A percentile compares a stretch with the other conserved stretches of the same genome.
phyloP scores from a whole-genome alignment of 2,113 vertebrate genomes.

The Lontra canadensis region DNA sequence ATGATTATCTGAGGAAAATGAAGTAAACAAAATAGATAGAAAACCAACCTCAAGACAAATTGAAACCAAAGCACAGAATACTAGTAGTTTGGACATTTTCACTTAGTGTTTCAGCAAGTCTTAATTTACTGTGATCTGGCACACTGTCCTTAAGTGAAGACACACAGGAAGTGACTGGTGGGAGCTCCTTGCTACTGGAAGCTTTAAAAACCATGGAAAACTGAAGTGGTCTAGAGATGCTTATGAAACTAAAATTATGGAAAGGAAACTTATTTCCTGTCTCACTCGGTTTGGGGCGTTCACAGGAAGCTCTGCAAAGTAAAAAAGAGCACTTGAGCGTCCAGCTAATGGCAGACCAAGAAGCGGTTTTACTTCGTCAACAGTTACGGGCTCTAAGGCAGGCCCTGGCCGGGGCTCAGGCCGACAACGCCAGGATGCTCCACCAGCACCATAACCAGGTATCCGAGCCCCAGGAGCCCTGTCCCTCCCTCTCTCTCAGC shows the following conservation, averaged over 20 bases:
- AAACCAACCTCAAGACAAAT: not conserved
- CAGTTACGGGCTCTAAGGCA: constrained; percentile 81
- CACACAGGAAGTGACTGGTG: not conserved
- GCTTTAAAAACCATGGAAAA: not conserved
- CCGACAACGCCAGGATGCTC: constrained; percentile 72
- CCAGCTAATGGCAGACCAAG: constrained; percentile 82
- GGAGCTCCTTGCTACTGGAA: not conserved
- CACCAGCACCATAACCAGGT: constrained; percentile 83
- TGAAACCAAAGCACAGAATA: not conserved
- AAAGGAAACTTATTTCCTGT: not conserved
- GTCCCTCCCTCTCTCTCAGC: not conserved
- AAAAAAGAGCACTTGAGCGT: constrained; percentile 76
- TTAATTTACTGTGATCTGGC: not conserved
- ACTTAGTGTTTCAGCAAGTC: not conserved
- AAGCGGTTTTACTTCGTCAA: constrained; percentile 76
- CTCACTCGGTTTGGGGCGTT: constrained; percentile 21
- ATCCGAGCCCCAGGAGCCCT: not conserved
- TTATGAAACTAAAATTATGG: not conserved
- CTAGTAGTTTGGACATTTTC: not conserved
- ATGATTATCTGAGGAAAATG: not conserved
- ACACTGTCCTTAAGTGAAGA: not conserved
- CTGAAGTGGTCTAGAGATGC: not conserved
- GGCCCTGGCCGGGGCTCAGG: constrained; percentile 78
- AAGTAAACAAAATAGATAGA: not conserved
- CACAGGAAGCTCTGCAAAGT: constrained; percentile 82